phyloP scores from a whole-genome alignment of 2,888 invertebrate genomes.

The Volucella zonaria region DNA sequence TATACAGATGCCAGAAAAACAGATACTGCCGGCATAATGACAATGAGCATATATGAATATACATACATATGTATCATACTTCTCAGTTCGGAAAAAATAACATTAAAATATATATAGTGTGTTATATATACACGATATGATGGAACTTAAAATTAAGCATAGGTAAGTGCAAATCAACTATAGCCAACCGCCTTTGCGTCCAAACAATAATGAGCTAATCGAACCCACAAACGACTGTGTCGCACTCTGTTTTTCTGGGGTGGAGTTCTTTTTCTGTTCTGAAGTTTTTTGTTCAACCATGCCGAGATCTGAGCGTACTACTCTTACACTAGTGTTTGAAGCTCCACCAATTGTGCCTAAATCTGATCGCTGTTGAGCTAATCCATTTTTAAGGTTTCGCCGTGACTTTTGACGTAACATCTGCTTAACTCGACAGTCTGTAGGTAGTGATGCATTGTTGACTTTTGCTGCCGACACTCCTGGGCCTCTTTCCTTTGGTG shows the following conservation, averaged over 20 bases:
- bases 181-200: slow-evolving; percentile 92
- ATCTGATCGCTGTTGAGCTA: slow-evolving; percentile 84
- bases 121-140: slow-evolving; percentile 73
- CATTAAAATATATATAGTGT: slow-evolving; percentile 71
- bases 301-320: slow-evolving; percentile 79
- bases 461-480: slow-evolving; percentile 55
- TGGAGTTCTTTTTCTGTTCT: slow-evolving; percentile 50
- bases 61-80: slow-evolving; percentile 20
- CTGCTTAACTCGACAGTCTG: slow-evolving; percentile 82
- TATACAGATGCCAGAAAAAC: slow-evolving; percentile 6
- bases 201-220: slow-evolving; percentile 90
- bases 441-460: slow-evolving; percentile 58
- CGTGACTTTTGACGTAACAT: slow-evolving; percentile 84
- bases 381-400: slow-evolving; percentile 83
- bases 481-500: slow-evolving; percentile 54
- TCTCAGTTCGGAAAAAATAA: slow-evolving; percentile 65
- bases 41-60: not conserved
- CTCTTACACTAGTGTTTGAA: slow-evolving; percentile 38
- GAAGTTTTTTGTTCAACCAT: slow-evolving; percentile 72
- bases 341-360: slow-evolving; percentile 84
- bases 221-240: slow-evolving; percentile 87
- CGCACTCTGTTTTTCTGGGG: slow-evolving; percentile 76
- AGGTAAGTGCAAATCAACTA: slow-evolving; percentile 80
- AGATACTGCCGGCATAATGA: slow-evolving; percentile 57
- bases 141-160: slow-evolving; percentile 73